phyloP scores from a whole-genome alignment of 2,797 vertebrate genomes.

The Astyanax mexicanus region DNA sequence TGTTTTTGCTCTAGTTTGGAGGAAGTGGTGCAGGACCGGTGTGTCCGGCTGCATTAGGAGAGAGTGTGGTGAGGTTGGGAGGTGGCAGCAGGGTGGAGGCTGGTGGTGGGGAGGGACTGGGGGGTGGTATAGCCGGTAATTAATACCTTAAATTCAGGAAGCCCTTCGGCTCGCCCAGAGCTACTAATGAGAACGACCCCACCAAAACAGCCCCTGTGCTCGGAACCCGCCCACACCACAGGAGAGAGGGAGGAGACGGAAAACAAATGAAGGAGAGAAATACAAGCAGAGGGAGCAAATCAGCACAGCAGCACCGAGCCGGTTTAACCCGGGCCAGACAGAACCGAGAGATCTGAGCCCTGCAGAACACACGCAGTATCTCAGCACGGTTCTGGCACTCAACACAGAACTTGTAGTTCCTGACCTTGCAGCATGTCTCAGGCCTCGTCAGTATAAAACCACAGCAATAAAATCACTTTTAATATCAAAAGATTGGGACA shows the following conservation, averaged over 20 bases:
- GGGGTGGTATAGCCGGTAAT: conserved; percentile 54
- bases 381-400: background rate
- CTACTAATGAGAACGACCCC: conserved; percentile 47
- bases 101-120: conserved; percentile 29
- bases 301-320: background rate
- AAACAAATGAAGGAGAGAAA: conserved; percentile 39
- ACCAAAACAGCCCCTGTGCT: conserved; percentile 11
- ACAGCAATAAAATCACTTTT: no score
- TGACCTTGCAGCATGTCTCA: background rate
- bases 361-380: background rate
- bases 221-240: conserved; percentile 17
- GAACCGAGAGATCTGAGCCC: background rate
- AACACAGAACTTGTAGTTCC: background rate
- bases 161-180: conserved; percentile 35
- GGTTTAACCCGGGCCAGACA: background rate
- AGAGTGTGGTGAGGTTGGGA: conserved; percentile 26
- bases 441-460: no score
- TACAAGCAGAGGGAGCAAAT: conserved; percentile 8
- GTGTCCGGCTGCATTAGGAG: conserved; percentile 55
- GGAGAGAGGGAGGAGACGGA: background rate
- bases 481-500: no score
- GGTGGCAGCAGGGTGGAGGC: conserved; percentile 27
- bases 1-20: conserved; percentile 44
- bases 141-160: conserved; percentile 53
- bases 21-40: conserved; percentile 55